phyloP scores from a whole-genome alignment of 2,888 invertebrate genomes.

The Hypercompe scribonia region DNA sequence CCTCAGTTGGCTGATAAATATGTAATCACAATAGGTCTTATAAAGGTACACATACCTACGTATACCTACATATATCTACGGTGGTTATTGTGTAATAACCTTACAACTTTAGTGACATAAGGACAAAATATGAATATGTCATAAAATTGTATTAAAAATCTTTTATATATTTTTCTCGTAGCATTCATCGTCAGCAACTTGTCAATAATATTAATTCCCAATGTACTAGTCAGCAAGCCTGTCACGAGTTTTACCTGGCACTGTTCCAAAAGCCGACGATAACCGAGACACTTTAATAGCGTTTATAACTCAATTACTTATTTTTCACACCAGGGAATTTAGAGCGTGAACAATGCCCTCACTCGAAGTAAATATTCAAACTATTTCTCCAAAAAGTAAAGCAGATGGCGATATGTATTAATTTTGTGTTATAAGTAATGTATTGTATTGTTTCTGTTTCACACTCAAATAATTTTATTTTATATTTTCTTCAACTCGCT shows the following conservation, averaged over 20 bases:
- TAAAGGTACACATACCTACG: background rate
- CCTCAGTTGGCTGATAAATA: background rate
- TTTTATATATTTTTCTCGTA: slow-evolving; percentile 1
- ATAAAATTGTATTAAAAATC: background rate
- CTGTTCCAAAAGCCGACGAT: slow-evolving; percentile 17
- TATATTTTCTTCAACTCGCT: slow-evolving; percentile 41
- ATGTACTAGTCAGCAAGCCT: slow-evolving; percentile 23
- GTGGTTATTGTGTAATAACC: background rate
- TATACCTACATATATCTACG: no score
- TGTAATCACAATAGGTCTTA: background rate
- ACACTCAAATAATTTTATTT: slow-evolving; percentile 34
- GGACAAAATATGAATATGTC: background rate
- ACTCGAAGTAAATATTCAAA: background rate
- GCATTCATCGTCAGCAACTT: slow-evolving; percentile 12
- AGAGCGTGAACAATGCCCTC: background rate
- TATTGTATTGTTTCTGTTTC: slow-evolving; percentile 12
- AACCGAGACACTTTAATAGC: slow-evolving; percentile 20
- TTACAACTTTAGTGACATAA: background rate
- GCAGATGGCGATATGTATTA: slow-evolving; percentile 1
- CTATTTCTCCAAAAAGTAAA: slow-evolving; percentile 8
- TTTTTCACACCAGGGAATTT: slow-evolving; percentile 19
- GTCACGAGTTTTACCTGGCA: slow-evolving; percentile 23
- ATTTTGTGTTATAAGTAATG: slow-evolving; percentile 9
- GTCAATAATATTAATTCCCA: slow-evolving; percentile 21
- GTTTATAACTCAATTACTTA: slow-evolving; percentile 25